These are phyloP conservation scores for Panthera tigris DNA, from an alignment of 2,113 vertebrate species.

Conservation along the genomic window DNA sequence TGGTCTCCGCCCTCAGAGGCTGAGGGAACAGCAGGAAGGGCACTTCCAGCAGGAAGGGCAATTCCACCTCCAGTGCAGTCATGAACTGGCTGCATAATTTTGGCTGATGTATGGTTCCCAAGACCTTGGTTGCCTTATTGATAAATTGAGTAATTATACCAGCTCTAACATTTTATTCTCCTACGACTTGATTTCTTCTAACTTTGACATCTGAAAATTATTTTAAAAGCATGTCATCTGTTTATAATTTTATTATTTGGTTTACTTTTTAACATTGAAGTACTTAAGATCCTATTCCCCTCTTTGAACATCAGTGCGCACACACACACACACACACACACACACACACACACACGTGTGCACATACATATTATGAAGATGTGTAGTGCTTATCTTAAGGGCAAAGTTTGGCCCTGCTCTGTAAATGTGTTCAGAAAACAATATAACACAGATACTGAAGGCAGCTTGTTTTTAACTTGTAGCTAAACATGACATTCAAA, in stretches of 20 bases:
- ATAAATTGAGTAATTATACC: neutral
- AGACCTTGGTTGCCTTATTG: neutral
- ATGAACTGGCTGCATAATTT: neutral
- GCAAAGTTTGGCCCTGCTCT: constrained; percentile 63
- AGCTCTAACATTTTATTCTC: neutral
- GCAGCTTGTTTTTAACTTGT: constrained; percentile 83
- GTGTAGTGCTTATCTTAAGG: neutral
- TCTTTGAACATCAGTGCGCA: neutral
- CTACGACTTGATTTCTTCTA: constrained; percentile 33
- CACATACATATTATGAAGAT: neutral
- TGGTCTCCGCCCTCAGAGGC: neutral
- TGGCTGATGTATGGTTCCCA: neutral
- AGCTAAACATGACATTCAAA: constrained; percentile 86
- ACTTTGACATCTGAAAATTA: constrained; percentile 14
- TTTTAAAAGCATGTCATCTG: constrained; percentile 17
- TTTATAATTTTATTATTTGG: constrained; percentile 29
- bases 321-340: neutral
- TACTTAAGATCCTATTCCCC: neutral
- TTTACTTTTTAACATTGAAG: constrained; percentile 1
- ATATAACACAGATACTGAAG: constrained; percentile 77
- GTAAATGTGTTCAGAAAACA: constrained; percentile 76
- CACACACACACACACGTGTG: neutral
- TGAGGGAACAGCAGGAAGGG: neutral
- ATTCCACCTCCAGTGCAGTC: neutral
- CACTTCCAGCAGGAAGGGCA: neutral